Evolutionary conservation across 2,113 vertebrate genomes (phyloP).

Genomic region (Vicugna pacos): DNA sequence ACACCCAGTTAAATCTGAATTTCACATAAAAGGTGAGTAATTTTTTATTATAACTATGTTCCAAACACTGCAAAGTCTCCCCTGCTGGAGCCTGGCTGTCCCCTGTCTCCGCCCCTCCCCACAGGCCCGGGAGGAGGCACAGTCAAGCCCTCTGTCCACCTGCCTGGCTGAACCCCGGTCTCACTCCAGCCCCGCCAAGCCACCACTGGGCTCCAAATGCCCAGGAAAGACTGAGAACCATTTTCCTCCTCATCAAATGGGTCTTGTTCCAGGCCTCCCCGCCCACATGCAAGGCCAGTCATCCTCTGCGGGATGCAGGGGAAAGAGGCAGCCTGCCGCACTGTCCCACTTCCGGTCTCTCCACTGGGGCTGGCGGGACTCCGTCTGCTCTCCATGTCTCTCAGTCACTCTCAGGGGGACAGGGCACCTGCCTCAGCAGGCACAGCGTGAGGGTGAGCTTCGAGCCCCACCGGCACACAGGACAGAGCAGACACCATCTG

Average conservation of each 20-base stretch:
- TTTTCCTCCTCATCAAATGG: neutral
- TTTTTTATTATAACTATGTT: accelerated
- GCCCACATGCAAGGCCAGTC: accelerated
- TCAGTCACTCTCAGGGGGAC: neutral
- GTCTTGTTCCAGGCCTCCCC: neutral
- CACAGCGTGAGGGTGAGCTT: neutral
- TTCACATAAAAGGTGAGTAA: neutral
- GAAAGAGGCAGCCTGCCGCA: accelerated
- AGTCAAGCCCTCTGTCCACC: neutral
- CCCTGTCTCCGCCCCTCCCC: accelerated
- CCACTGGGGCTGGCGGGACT: accelerated
- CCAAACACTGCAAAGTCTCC: accelerated
- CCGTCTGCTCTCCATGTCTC: neutral
- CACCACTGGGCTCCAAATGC: neutral
- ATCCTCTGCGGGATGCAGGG: accelerated
- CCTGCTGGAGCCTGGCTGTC: neutral
- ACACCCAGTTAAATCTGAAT: neutral
- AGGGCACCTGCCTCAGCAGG: accelerated
- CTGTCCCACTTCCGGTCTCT: neutral
- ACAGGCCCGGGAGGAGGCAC: neutral
- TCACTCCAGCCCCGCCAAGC: neutral
- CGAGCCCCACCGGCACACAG: neutral
- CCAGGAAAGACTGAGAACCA: neutral
- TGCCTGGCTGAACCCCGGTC: neutral
- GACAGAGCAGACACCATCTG: neutral